Evolutionary conservation across 2,113 vertebrate species (phyloP).

Genomic region (Uria aalge): DNA sequence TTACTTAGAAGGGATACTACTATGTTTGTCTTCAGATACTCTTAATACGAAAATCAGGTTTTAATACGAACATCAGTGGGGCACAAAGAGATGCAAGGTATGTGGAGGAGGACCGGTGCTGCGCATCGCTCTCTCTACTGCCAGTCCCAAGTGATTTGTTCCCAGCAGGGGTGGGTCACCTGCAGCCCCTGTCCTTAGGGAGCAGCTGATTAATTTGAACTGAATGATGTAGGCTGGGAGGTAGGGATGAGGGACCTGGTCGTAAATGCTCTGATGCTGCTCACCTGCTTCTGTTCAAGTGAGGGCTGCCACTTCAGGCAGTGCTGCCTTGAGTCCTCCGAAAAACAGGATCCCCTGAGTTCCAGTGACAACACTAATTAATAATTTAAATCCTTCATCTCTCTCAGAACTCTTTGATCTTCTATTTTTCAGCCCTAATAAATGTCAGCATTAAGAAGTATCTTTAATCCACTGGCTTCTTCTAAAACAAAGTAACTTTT

Average conservation of each 20-base stretch:
- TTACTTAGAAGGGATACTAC: neutral
- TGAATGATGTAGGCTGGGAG: neutral
- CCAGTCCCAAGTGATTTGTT: neutral
- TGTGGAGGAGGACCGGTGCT: neutral
- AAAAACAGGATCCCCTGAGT: neutral
- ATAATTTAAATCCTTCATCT: neutral
- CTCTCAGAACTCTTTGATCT: neutral
- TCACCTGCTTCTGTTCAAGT: neutral
- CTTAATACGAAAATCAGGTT: neutral
- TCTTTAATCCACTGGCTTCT: neutral
- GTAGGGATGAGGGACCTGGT: neutral
- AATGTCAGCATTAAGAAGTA: neutral
- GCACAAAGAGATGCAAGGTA: neutral
- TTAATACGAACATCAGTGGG: neutral
- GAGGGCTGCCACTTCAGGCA: neutral
- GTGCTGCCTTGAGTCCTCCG: neutral
- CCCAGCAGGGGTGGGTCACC: neutral
- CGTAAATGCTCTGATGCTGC: neutral
- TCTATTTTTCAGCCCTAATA: neutral
- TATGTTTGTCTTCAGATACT: neutral
- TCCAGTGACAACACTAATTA: neutral
- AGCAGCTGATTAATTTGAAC: neutral
- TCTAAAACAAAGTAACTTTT: neutral
- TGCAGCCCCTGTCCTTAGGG: neutral
- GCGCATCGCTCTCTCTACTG: accelerated